Conservation (phyloP, 2,113 vertebrate species). For the Triplophysa rosa region DNA sequence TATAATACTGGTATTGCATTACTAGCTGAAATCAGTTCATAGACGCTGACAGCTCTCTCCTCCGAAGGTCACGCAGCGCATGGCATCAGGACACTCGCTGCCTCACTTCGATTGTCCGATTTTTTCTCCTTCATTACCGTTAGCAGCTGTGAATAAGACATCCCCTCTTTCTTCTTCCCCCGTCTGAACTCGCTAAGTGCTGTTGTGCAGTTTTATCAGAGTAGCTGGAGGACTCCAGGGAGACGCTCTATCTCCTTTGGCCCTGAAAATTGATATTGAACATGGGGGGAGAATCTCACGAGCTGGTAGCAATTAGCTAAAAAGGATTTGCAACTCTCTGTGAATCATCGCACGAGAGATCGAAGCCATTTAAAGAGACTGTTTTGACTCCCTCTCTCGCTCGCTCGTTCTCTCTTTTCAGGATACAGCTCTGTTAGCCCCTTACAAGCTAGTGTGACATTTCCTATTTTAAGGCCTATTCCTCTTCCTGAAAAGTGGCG, state of each 20-base stretch:
- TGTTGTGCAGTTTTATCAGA: conserved; percentile 84
- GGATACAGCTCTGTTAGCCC: conserved; percentile 76
- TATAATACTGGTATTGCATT: neutral
- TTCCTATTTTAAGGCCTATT: conserved; percentile 79
- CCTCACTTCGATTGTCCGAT: conserved; percentile 73
- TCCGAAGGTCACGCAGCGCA: conserved; percentile 75
- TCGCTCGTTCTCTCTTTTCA: conserved; percentile 37
- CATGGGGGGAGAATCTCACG: conserved; percentile 86
- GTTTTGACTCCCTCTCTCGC: conserved; percentile 49
- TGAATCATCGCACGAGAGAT: conserved; percentile 93
- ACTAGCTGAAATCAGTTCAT: neutral
- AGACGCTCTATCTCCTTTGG: conserved; percentile 84
- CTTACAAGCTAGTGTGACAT: conserved; percentile 79
- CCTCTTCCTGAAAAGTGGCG: conserved; percentile 71
- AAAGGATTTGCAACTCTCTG: conserved; percentile 92
- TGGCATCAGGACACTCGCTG: conserved; percentile 70
- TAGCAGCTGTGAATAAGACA: conserved; percentile 83
- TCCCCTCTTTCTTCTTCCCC: conserved; percentile 64
- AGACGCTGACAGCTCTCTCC: neutral
- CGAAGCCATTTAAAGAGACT: conserved; percentile 87
- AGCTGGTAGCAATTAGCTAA: conserved; percentile 99
- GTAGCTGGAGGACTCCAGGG: conserved; percentile 86
- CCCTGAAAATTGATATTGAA: conserved; percentile 99
- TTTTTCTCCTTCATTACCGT: conserved; percentile 79
- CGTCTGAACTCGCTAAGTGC: conserved; percentile 87